Evolutionary conservation across 2,113 vertebrate species (phyloP).

Genomic region (Caloenas nicobarica): DNA sequence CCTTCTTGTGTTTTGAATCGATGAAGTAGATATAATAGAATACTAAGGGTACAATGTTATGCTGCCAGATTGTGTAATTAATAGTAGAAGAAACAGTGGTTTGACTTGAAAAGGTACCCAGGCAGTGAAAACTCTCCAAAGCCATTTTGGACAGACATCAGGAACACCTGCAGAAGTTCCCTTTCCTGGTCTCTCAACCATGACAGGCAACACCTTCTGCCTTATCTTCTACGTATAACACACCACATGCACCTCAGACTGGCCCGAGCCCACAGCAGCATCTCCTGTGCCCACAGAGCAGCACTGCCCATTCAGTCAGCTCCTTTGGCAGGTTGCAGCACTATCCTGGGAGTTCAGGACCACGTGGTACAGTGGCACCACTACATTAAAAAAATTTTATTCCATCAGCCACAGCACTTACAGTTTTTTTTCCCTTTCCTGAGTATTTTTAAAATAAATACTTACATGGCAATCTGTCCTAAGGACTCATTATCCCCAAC

Average conservation of each 20-base stretch:
- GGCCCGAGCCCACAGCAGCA: too few species aligned
- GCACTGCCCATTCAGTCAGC: accelerated
- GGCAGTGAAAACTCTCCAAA: neutral
- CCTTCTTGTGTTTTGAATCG: neutral
- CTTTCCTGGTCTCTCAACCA: neutral
- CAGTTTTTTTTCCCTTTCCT: neutral
- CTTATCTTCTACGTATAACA: neutral
- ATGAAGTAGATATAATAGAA: neutral
- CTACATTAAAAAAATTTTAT: neutral
- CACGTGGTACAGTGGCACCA: accelerated
- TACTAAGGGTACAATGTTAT: accelerated
- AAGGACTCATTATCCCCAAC: neutral
- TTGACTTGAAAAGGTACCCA: neutral
- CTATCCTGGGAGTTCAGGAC: too few species aligned
- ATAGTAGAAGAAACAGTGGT: neutral
- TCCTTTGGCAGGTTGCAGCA: neutral
- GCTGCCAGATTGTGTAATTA: neutral
- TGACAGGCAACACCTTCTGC: neutral
- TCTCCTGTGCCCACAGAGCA: accelerated
- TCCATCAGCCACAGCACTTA: neutral
- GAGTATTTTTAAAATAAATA: neutral
- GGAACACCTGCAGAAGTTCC: neutral
- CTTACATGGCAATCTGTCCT: neutral
- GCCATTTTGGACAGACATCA: neutral
- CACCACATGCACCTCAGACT: accelerated